Evolutionary conservation across 2,888 invertebrate species (phyloP), one percentile per base, ranked within the genome.

Genomic region (Lasioglossum leucozonium): DNA sequence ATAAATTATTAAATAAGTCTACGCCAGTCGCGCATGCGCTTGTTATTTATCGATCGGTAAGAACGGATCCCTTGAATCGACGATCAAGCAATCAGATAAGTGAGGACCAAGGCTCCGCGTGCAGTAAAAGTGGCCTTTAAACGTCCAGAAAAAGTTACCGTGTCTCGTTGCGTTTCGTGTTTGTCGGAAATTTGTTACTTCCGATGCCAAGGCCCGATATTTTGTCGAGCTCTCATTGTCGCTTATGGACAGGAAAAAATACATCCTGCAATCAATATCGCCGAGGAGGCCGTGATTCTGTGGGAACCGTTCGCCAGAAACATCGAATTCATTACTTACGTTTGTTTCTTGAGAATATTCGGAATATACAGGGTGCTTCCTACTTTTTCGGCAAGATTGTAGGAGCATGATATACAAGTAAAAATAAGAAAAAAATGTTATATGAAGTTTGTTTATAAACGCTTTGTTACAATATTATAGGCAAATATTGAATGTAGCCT

Each of bases 1-100:
- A 94, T 94, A 94, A 94, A 94, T 95, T 95, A 95, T 94, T 94
- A 94, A 95, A 95, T 94, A 94, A 94, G 90, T 82, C 87, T 85
- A 83, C 81, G 83, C 77, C 26, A 16, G 58, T 62, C 74, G 71
- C 69, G 77, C 72, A 76, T 85, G 81, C 84, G 78, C 81, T 77
- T 79, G 86, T 87, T 86, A 87, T 87, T 87, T 87, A 87, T 87
- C 87, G 84, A 67, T 72, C 79, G 84, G 81, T 84, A 87, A 81
- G 84, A 87, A 87, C 81, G 62, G 72, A 77, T 83, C 87, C 65
- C 67, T 71, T 51, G 80, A 67, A 83, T 78, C 72, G 72, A 16
- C 77, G 78, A 79, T 81, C 74, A 71, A 62, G 16, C 78, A 44
- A 40, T 37, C 73, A 72, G 81, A 82, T 87, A 73, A 75, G 74